These are phyloP conservation scores for Microctenopoma lineatum DNA, from an alignment of 2,797 vertebrate genomes.

Conservation along the genomic window DNA sequence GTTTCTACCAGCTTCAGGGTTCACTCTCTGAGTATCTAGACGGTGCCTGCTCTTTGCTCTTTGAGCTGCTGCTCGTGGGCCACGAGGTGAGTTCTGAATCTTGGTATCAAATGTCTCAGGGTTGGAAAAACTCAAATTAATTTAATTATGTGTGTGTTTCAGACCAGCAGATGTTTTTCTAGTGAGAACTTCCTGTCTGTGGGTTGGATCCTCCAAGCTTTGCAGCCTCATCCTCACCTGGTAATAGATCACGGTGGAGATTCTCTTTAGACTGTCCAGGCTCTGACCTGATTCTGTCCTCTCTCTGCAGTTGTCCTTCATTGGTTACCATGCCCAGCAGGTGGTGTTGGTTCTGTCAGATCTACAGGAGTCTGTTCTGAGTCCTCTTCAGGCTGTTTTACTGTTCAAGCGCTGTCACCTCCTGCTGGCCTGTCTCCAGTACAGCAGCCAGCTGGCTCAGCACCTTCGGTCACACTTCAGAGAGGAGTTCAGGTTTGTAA, in stretches of 20 bases:
- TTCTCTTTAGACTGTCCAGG: not conserved
- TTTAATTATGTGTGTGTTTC: conserved; percentile 19
- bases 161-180: conserved; percentile 71
- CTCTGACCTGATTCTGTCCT: not conserved
- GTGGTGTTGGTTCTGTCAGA: conserved; percentile 76
- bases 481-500: conserved; percentile 85
- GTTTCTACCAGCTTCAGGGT: conserved; percentile 65
- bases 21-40: conserved; percentile 82
- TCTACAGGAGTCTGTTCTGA: conserved; percentile 48
- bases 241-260: conserved; percentile 49
- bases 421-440: conserved; percentile 83
- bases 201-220: conserved; percentile 78
- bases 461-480: conserved; percentile 75
- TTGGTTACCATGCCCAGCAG: conserved; percentile 77
- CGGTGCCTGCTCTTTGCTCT: conserved; percentile 82
- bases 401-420: conserved; percentile 85
- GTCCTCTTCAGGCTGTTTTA: conserved; percentile 78
- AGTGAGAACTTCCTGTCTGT: conserved; percentile 73
- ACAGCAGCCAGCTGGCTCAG: conserved; percentile 74
- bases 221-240: conserved; percentile 77
- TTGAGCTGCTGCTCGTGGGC: conserved; percentile 84
- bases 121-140: too few relatives aligned
- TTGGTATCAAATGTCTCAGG: too few relatives aligned
- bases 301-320: conserved; percentile 76
- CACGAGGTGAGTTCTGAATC: conserved; percentile 77